A percentile compares a stretch with the other conserved stretches of the same genome.
Conservation (phyloP, 1,140 invertebrate genomes). For the Coelopa frigida region DNA sequence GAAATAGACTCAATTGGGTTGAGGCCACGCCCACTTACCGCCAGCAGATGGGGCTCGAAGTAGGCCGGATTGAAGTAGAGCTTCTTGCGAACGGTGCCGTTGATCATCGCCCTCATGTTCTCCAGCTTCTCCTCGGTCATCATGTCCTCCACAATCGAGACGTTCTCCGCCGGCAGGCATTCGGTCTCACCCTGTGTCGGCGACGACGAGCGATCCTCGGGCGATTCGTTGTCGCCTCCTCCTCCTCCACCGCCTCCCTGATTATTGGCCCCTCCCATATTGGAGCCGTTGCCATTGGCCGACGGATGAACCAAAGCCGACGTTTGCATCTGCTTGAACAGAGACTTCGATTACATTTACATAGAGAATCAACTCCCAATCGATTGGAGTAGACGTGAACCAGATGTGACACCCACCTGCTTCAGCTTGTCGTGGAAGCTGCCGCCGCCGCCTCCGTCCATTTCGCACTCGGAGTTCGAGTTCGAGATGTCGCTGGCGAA, state of each 20-base stretch:
- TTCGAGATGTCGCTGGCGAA: constrained; percentile 44
- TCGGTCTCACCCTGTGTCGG: constrained; percentile 48
- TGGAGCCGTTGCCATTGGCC: constrained; percentile 22
- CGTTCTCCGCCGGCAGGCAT: constrained; percentile 70
- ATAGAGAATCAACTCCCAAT: not conserved
- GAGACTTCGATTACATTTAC: no score
- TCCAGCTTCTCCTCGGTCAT: constrained; percentile 58
- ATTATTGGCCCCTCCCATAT: constrained; percentile 7
- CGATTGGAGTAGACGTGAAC: not conserved
- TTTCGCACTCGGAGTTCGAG: constrained; percentile 43
- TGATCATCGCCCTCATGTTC: constrained; percentile 54
- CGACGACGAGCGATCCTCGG: no score
- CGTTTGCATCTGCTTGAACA: constrained; percentile 57
- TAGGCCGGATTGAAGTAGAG: constrained; percentile 83
- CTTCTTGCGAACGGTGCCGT: constrained; percentile 62
- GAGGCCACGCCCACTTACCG: constrained; percentile 65
- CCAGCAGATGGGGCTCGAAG: constrained; percentile 74
- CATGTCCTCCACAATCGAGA: constrained; percentile 72
- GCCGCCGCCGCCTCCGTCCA: constrained; percentile 24
- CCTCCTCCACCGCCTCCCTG: constrained; percentile 2
- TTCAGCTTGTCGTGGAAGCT: constrained; percentile 26
- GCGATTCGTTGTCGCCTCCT: constrained; percentile 1
- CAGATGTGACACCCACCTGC: constrained; percentile 22
- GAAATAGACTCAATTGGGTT: no score
- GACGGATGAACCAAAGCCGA: constrained; percentile 61